Evolutionary conservation across 2,113 vertebrate genomes (phyloP).

Genomic region (Oryzias melastigma): DNA sequence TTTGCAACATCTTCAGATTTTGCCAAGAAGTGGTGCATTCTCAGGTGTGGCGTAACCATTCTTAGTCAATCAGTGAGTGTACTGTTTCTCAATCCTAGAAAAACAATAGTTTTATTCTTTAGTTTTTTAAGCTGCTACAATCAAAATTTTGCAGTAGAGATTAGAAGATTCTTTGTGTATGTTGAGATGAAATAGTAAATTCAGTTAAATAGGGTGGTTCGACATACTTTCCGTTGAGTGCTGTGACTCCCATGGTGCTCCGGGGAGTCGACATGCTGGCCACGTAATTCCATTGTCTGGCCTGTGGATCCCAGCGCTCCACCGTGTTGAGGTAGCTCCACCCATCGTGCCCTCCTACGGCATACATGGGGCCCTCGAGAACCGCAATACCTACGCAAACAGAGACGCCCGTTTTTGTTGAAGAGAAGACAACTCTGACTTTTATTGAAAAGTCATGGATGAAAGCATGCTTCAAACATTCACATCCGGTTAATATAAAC

Average conservation of each 20-base stretch:
- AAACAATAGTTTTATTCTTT: too few species aligned
- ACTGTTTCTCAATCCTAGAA: too few species aligned
- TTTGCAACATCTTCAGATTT: too few species aligned
- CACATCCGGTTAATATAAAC: constrained; percentile 1
- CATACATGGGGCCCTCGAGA: constrained; percentile 99
- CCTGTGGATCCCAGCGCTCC: constrained; percentile 96
- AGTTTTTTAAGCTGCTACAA: too few species aligned
- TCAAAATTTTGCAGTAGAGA: too few species aligned
- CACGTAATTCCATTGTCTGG: constrained; percentile 96
- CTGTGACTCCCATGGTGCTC: constrained; percentile 93
- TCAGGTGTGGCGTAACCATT: too few species aligned
- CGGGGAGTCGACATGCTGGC: constrained; percentile 96
- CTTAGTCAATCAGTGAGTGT: too few species aligned
- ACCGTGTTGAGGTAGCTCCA: constrained; percentile 99
- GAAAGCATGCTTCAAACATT: neutral
- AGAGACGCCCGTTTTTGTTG: too few species aligned
- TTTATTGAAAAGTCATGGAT: neutral
- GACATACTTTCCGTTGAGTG: constrained; percentile 93
- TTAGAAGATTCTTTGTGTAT: neutral
- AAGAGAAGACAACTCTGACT: neutral
- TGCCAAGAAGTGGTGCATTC: too few species aligned
- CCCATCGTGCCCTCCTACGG: constrained; percentile 95
- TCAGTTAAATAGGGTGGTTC: neutral
- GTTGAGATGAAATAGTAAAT: neutral
- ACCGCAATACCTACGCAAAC: constrained; percentile 86